Evolutionary conservation across 1,140 invertebrate species (phyloP).

Genomic region (Rhynchophorus ferrugineus): DNA sequence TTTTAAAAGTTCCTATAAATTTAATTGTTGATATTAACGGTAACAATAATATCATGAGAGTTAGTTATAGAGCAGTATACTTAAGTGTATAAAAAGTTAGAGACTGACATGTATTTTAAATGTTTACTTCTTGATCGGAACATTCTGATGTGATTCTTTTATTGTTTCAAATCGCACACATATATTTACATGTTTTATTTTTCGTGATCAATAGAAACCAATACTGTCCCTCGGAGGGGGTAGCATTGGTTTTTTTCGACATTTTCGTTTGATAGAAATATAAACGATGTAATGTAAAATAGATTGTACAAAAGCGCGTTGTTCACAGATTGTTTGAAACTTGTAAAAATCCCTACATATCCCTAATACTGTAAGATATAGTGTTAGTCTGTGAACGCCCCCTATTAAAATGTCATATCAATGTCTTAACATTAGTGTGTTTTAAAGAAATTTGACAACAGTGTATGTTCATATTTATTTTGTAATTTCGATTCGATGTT

Average conservation of each 20-base stretch:
- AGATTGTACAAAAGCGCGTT: constrained; percentile 18
- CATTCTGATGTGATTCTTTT: constrained; percentile 21
- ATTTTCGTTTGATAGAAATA: too few relatives aligned
- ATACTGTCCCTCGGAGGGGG: too few relatives aligned
- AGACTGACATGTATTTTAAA: constrained; percentile 4
- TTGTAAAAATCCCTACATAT: constrained; percentile 21
- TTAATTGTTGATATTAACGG: constrained; percentile 24
- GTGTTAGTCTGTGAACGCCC: constrained; percentile 28
- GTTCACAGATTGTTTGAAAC: constrained; percentile 17
- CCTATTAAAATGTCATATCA: constrained; percentile 34
- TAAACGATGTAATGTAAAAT: constrained; percentile 1
- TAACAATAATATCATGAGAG: constrained; percentile 5
- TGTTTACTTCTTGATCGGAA: too few relatives aligned
- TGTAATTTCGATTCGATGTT: not conserved
- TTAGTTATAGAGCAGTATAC: not conserved
- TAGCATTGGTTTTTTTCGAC: too few relatives aligned
- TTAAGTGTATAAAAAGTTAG: constrained; percentile 14
- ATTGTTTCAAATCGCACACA: constrained; percentile 13
- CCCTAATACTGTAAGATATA: constrained; percentile 13
- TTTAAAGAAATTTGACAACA: constrained; percentile 6
- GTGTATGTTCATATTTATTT: not conserved
- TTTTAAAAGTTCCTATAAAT: constrained; percentile 37
- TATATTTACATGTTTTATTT: constrained; percentile 8
- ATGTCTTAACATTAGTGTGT: constrained; percentile 21
- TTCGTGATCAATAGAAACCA: not conserved